Percentiles rank a stretch among this genome's conserved stretches.
Conservation (phyloP, 2,113 vertebrate genomes). For the Trichomycterus rosablanca region DNA sequence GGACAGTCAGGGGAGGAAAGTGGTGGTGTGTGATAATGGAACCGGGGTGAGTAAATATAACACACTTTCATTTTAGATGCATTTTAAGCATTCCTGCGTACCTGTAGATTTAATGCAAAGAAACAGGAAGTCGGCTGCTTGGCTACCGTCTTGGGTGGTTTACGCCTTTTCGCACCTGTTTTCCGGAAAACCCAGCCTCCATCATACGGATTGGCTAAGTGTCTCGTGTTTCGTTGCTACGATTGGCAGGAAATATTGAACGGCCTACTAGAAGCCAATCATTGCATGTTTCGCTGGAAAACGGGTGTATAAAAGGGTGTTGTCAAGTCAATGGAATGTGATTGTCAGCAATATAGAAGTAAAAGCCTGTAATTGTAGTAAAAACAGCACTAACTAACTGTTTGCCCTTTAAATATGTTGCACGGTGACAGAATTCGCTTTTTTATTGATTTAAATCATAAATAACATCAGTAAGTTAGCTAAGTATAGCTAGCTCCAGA, state of each 20-base stretch:
- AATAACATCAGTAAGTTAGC: no score
- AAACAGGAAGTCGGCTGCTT: constrained; percentile 42
- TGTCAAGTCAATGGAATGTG: constrained; percentile 3
- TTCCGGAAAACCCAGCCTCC: background rate
- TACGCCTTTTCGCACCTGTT: background rate
- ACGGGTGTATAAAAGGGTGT: background rate
- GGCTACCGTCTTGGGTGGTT: background rate
- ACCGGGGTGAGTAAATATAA: background rate
- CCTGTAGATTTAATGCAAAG: background rate
- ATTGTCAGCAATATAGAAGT: background rate
- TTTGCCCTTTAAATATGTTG: no score
- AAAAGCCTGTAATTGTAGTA: no score
- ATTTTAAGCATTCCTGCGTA: no score
- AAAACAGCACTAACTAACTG: no score
- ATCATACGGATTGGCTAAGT: no score
- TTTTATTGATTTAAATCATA: no score
- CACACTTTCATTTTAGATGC: background rate
- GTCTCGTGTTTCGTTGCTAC: no score
- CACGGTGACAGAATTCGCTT: no score
- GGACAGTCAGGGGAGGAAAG: constrained; percentile 3
- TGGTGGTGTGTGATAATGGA: background rate
- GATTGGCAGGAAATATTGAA: background rate
- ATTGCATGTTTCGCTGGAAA: background rate
- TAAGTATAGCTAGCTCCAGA: no score
- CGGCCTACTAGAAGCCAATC: background rate